Evolutionary conservation across 2,113 vertebrate genomes (phyloP), one percentile per base, ranked within the genome.

Genomic region (Hiodon tergisus): DNA sequence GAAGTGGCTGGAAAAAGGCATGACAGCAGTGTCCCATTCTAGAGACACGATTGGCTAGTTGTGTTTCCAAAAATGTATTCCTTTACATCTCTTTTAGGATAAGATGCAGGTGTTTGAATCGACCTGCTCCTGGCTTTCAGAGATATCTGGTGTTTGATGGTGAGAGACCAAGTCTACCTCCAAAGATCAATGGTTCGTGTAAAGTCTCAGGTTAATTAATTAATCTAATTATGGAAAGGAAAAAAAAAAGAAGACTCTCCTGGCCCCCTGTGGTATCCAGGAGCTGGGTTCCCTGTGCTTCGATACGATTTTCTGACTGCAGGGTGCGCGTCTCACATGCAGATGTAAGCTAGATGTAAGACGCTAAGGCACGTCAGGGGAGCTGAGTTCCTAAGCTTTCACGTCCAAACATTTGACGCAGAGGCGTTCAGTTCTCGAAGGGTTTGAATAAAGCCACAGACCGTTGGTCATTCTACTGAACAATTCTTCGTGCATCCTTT

Each of bases 221-320:
- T 77, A 71, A 84, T 89, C 87, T 87, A 88, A 88, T 87, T 86
- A 86, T 81, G 86, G 85, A 83, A 88, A 76, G 31, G 31, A 89
- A 88, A 77, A 88, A 88, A 90, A 84, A 85, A 86, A 89, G 87
- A 81, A 91, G 83, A 88, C 83, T 80, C 81, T 77, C 80, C 54
- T 14, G 67, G 68, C 69, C 77, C 79, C 60, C 59, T 76, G 76
- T 76, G 81, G 88, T 86, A 82, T 80, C 87, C 51, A 72, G 71
- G 69, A 71, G 59, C 59, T 59, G 17, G 55, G 46, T 31, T 71
- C 77, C 76, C 50, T 77, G 77, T 82, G 87, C 88, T 87, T 7
- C 53, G 68, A 92, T 86, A 87, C 88, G 90, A 90, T 90, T 91
- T 90, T 91, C 87, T 90, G 88, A 90, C 88, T 87, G 80, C 84